Percentiles rank a stretch among this genome's conserved stretches.
These are phyloP conservation scores for Melanotaenia parkinsoni DNA, from an alignment of 2,797 vertebrate species.

Conservation along the genomic window DNA sequence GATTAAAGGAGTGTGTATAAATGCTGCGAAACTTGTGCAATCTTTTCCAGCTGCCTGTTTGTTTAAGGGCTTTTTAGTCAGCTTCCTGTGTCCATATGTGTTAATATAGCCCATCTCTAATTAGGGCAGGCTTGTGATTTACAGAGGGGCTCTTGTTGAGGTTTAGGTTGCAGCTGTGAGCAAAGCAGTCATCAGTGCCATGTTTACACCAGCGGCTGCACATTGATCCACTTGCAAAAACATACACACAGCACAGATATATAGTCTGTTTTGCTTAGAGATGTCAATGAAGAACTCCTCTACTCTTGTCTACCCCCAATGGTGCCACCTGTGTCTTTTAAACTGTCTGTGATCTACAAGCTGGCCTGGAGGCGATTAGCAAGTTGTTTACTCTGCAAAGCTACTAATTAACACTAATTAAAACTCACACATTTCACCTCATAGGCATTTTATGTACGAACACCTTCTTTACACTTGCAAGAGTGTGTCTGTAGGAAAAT, in stretches of 20 bases:
- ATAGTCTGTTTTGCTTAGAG: conserved; percentile 53
- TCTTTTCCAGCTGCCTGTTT: conserved; percentile 48
- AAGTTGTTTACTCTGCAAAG: conserved; percentile 64
- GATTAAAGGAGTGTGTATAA: conserved; percentile 55
- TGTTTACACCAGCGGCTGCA: conserved; percentile 69
- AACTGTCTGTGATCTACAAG: conserved; percentile 44
- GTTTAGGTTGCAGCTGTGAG: conserved; percentile 73
- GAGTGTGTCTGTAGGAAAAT: conserved; percentile 12
- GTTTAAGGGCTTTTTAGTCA: conserved; percentile 55
- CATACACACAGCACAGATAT: conserved; percentile 37
- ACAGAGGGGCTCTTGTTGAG: conserved; percentile 52
- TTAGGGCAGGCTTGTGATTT: conserved; percentile 73
- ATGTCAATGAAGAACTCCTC: conserved; percentile 38
- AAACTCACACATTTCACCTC: conserved; percentile 67
- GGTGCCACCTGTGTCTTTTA: conserved; percentile 65
- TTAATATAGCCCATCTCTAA: conserved; percentile 68
- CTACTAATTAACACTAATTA: conserved; percentile 76
- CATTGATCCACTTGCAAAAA: conserved; percentile 55
- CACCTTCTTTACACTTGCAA: conserved; percentile 38
- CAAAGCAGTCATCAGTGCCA: conserved; percentile 56
- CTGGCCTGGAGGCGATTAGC: conserved; percentile 61
- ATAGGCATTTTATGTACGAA: conserved; percentile 47
- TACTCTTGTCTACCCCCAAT: conserved; percentile 13
- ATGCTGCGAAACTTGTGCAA: conserved; percentile 42
- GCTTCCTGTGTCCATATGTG: conserved; percentile 67